Evolutionary conservation across 2,797 vertebrate genomes (phyloP).

Genomic region (Sphenodon punctatus): DNA sequence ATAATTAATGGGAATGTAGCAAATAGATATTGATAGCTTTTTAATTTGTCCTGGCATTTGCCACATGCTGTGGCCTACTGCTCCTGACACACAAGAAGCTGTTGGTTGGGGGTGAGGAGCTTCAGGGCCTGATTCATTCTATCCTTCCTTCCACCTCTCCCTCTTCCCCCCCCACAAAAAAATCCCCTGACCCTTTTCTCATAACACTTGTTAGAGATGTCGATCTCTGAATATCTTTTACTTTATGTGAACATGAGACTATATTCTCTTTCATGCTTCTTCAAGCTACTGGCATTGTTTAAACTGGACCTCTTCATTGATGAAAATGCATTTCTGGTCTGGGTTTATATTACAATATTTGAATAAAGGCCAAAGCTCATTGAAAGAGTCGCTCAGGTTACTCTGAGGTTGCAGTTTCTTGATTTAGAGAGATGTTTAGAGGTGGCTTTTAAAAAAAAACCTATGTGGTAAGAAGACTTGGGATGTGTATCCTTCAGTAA

Average conservation of each 20-base stretch:
- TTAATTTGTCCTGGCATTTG: slow-evolving; percentile 17
- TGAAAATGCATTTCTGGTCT: slow-evolving; percentile 11
- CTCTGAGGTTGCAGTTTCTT: slow-evolving; percentile 16
- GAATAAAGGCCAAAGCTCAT: slow-evolving; percentile 34
- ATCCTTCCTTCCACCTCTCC: neutral
- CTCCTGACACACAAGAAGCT: neutral
- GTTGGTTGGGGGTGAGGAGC: neutral
- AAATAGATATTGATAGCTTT: neutral
- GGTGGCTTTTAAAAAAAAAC: neutral
- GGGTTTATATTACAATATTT: slow-evolving; percentile 31
- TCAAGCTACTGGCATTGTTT: neutral
- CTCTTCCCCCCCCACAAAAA: too few relatives aligned
- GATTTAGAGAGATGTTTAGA: neutral
- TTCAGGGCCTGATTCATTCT: neutral
- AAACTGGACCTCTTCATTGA: slow-evolving; percentile 34
- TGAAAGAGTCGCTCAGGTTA: slow-evolving; percentile 34
- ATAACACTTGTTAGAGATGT: too few relatives aligned
- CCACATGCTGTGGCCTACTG: neutral
- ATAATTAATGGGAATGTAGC: neutral
- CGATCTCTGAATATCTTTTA: neutral
- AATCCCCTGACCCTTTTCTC: too few relatives aligned
- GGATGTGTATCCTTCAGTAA: fast-evolving
- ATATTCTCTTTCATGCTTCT: neutral
- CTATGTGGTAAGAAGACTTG: neutral
- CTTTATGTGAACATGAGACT: neutral